These are phyloP conservation scores for Ammodytes dubius DNA, from an alignment of 2,113 vertebrate species.

Conservation along the genomic window DNA sequence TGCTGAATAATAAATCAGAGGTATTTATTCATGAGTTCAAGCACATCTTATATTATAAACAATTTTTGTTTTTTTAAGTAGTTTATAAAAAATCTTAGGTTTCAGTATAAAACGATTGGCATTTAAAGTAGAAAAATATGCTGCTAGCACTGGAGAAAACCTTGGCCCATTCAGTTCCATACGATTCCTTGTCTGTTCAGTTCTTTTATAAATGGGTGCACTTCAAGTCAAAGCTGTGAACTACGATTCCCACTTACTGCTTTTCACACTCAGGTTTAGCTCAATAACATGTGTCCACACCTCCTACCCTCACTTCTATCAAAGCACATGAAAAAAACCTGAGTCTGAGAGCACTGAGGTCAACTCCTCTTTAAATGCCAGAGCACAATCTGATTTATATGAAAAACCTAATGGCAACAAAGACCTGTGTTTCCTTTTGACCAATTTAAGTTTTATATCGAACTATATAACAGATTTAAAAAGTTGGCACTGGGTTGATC, in stretches of 20 bases:
- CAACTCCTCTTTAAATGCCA: not conserved
- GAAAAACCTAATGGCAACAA: not conserved
- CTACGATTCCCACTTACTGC: not conserved
- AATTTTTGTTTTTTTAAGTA: not conserved
- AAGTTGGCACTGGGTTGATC: not conserved
- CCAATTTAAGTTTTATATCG: slow-evolving; percentile 10
- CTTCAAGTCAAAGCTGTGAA: slow-evolving; percentile 11
- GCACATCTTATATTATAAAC: not conserved
- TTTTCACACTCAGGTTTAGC: slow-evolving; percentile 45
- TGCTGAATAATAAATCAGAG: not conserved
- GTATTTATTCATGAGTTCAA: not conserved
- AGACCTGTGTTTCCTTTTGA: not conserved
- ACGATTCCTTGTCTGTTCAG: not conserved
- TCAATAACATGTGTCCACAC: not conserved
- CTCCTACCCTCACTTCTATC: slow-evolving; percentile 6
- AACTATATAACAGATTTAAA: not conserved
- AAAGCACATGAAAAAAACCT: not conserved
- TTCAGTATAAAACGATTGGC: not conserved
- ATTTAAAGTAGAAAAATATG: not conserved
- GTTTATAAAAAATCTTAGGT: not conserved
- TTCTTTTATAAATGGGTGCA: not conserved
- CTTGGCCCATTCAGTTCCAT: not conserved
- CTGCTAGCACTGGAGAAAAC: not conserved
- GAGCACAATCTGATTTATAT: not conserved
- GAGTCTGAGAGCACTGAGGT: not conserved